Percentiles rank a stretch among this genome's conserved stretches.
phyloP scores from a whole-genome alignment of 1,140 invertebrate species.

The Zaprionus ghesquierei region DNA sequence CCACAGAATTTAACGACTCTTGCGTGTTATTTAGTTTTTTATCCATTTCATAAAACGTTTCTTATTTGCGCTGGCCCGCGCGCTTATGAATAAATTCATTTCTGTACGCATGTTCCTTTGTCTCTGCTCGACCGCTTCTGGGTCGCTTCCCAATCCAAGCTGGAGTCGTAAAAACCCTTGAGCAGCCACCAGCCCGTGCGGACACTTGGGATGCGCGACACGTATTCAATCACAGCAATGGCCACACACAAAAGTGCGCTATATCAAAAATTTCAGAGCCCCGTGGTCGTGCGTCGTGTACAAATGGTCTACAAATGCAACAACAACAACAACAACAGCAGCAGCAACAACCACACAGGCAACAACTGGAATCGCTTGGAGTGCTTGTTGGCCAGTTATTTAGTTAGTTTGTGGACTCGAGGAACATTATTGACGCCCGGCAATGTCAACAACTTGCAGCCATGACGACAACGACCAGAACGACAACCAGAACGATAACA shows the following conservation, averaged over 20 bases:
- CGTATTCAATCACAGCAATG: constrained; percentile 79
- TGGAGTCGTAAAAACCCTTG: constrained; percentile 65
- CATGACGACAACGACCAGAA: constrained; percentile 63
- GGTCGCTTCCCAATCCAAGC: not conserved
- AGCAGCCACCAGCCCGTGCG: not conserved
- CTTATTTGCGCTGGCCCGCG: constrained; percentile 33
- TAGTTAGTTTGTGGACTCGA: constrained; percentile 57
- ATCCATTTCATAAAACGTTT: constrained; percentile 62
- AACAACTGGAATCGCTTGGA: constrained; percentile 18
- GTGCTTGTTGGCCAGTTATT: constrained; percentile 50
- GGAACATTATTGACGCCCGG: constrained; percentile 70
- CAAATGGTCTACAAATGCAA: constrained; percentile 59
- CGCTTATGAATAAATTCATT: constrained; percentile 51
- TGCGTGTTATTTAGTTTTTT: not conserved
- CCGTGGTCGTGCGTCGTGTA: constrained; percentile 65
- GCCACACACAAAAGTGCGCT: constrained; percentile 78
- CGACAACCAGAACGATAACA: constrained; percentile 18
- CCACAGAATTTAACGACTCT: constrained; percentile 1
- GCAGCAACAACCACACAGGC: not conserved
- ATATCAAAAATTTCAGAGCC: constrained; percentile 72
- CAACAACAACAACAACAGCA: constrained; percentile 24
- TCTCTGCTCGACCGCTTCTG: not conserved
- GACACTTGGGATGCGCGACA: constrained; percentile 60
- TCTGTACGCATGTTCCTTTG: constrained; percentile 20
- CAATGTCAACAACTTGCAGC: constrained; percentile 77